A percentile compares a stretch with the other conserved stretches of the same genome.
phyloP scores from a whole-genome alignment of 2,797 vertebrate genomes.

The Diceros bicornis region DNA sequence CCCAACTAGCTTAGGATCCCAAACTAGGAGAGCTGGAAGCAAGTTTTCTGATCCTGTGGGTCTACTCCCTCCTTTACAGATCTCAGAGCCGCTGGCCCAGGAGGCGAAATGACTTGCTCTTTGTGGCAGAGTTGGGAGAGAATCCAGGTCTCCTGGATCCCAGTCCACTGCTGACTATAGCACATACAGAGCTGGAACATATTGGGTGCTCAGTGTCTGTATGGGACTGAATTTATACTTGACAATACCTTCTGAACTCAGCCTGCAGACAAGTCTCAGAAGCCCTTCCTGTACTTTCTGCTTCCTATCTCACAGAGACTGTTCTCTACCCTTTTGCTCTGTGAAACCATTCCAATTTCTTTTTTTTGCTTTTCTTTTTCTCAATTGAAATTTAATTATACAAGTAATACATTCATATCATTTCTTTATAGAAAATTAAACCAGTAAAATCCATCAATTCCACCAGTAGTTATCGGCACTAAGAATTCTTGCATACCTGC shows the following conservation, averaged over 20 bases:
- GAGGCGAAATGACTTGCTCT: background rate
- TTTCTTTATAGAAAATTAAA: slow-evolving; percentile 6
- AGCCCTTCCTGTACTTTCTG: background rate
- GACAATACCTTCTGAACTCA: background rate
- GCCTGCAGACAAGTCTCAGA: background rate
- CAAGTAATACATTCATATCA: background rate
- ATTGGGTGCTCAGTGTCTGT: rapidly evolving
- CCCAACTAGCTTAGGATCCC: background rate
- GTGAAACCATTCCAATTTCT: background rate
- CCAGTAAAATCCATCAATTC: background rate
- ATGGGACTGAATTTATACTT: background rate
- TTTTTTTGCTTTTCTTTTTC: background rate
- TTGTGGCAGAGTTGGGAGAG: background rate
- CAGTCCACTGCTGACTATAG: too few relatives aligned
- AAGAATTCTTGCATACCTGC: background rate
- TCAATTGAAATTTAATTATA: slow-evolving; percentile 36
- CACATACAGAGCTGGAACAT: background rate
- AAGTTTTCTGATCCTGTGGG: background rate
- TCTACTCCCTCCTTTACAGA: background rate
- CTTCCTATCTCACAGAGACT: background rate
- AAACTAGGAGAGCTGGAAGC: background rate
- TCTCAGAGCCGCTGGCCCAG: background rate
- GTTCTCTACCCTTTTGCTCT: background rate
- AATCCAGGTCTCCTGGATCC: background rate
- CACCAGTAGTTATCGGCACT: background rate